Evolutionary conservation across 2,113 vertebrate species (phyloP).

Genomic region (Coptodon bakossiorum): DNA sequence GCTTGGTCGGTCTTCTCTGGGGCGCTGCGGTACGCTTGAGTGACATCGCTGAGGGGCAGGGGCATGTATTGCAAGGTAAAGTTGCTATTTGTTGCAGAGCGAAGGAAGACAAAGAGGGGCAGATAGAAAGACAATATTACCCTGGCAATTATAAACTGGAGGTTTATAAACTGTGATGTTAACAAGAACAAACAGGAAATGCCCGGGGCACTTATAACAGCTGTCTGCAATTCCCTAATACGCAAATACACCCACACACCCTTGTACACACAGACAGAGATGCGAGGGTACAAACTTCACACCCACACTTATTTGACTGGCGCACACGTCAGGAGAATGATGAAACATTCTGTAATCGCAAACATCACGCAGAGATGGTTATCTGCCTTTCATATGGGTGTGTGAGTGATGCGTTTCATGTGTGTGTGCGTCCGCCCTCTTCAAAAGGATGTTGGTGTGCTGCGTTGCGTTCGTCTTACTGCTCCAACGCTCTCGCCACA

Average conservation of each 20-base stretch:
- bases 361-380: slow-evolving; percentile 21
- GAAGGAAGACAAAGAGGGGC: neutral
- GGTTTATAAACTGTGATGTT: neutral
- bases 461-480: slow-evolving; percentile 70
- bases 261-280: neutral
- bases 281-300: neutral
- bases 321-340: slow-evolving; percentile 39
- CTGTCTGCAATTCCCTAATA: slow-evolving; percentile 9
- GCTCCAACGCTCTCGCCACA: slow-evolving; percentile 85
- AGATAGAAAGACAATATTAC: neutral
- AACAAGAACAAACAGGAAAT: slow-evolving; percentile 35
- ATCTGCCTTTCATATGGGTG: slow-evolving; percentile 11
- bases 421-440: neutral
- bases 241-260: neutral
- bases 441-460: neutral
- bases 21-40: slow-evolving; percentile 81
- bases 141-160: neutral
- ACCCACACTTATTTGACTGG: slow-evolving; percentile 11
- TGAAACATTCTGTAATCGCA: slow-evolving; percentile 53
- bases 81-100: slow-evolving; percentile 71
- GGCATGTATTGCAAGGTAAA: slow-evolving; percentile 89
- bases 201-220: neutral
- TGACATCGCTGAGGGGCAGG: slow-evolving; percentile 84
- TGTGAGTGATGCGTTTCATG: neutral
- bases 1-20: slow-evolving; percentile 84